These are phyloP conservation scores for Echiichthys vipera DNA, from an alignment of 2,797 vertebrate species.

Conservation along the genomic window DNA sequence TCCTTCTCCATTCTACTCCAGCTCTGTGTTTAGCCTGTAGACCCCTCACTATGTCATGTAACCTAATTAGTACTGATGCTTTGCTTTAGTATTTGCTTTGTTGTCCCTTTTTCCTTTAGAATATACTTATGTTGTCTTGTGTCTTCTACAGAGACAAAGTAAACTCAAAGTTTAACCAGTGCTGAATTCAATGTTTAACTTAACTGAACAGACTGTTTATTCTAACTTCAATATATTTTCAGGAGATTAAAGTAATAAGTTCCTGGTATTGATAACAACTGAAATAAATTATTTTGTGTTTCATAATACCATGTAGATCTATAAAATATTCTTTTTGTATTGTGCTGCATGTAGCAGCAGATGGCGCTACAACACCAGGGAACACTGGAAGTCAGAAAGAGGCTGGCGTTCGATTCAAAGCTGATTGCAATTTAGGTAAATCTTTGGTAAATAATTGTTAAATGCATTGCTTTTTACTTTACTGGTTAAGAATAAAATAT, in stretches of 20 bases:
- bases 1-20: conserved; percentile 75
- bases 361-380: conserved; percentile 90
- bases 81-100: conserved; percentile 68
- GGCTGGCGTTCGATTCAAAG: conserved; percentile 86
- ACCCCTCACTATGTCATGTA: conserved; percentile 63
- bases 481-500: conserved; percentile 65
- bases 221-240: conserved; percentile 36
- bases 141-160: conserved; percentile 42
- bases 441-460: conserved; percentile 73
- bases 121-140: conserved; percentile 68
- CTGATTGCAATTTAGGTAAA: conserved; percentile 87
- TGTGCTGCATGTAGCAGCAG: conserved; percentile 88
- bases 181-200: conserved; percentile 45
- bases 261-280: conserved; percentile 35
- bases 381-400: conserved; percentile 84
- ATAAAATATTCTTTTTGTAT: conserved; percentile 82
- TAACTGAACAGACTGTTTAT: conserved; percentile 33
- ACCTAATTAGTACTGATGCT: conserved; percentile 57
- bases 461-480: conserved; percentile 61
- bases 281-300: conserved; percentile 61
- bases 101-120: conserved; percentile 60
- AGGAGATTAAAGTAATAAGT: conserved; percentile 36
- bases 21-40: conserved; percentile 74
- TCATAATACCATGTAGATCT: conserved; percentile 72
- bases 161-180: conserved; percentile 41